Conservation (phyloP, 2,113 vertebrate species). For the Eidolon helvum region DNA sequence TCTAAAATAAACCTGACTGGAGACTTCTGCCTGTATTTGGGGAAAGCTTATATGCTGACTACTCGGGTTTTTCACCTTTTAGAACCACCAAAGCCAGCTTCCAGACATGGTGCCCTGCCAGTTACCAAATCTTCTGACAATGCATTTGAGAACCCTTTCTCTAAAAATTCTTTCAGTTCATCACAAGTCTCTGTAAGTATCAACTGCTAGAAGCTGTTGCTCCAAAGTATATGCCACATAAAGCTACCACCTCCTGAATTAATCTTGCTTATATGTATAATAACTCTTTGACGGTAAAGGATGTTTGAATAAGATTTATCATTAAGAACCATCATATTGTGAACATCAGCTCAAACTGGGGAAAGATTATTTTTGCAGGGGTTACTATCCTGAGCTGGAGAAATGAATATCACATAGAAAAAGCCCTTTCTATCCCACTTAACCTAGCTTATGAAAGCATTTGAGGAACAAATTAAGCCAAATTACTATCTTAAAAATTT, state of each 20-base stretch:
- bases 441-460: background rate
- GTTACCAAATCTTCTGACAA: constrained; percentile 70
- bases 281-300: background rate
- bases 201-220: background rate
- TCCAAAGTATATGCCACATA: background rate
- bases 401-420: background rate
- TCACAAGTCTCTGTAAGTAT: constrained; percentile 84
- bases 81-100: constrained; percentile 84
- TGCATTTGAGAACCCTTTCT: constrained; percentile 88
- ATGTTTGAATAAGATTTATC: background rate
- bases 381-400: background rate
- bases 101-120: constrained; percentile 57
- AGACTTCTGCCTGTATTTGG: background rate
- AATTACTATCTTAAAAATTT: background rate
- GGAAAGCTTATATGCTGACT: background rate
- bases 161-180: constrained; percentile 81
- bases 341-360: background rate
- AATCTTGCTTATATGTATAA: background rate
- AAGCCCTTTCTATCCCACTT: background rate
- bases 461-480: background rate
- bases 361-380: background rate
- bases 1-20: background rate
- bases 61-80: constrained; percentile 10
- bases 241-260: background rate
- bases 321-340: background rate